Evolutionary conservation across 2,797 vertebrate genomes (phyloP).

Genomic region (Miopithecus talapoin): DNA sequence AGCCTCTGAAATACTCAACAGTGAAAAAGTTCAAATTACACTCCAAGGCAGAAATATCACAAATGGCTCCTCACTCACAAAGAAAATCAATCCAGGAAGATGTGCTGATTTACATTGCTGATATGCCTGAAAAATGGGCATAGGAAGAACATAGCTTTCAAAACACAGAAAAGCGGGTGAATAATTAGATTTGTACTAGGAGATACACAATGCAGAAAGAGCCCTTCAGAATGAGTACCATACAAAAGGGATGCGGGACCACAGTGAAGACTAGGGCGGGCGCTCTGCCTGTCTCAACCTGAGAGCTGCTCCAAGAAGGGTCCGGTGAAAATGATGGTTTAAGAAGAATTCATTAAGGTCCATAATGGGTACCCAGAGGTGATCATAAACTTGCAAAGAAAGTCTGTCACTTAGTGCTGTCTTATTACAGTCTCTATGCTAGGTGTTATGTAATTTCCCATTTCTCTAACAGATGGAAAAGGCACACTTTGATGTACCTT

Average conservation of each 20-base stretch:
- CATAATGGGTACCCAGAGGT: slow-evolving; percentile 59
- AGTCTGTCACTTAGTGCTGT: slow-evolving; percentile 44
- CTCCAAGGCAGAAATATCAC: slow-evolving; percentile 79
- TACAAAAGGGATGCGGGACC: slow-evolving; percentile 68
- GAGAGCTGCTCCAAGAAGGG: slow-evolving; percentile 28
- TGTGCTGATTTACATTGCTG: slow-evolving; percentile 84
- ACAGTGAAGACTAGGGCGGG: slow-evolving; percentile 61
- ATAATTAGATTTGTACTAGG: slow-evolving; percentile 73
- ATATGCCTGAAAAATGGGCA: slow-evolving; percentile 80
- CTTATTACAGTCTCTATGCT: background rate
- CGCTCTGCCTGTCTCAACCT: slow-evolving; percentile 58
- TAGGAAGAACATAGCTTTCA: slow-evolving; percentile 73
- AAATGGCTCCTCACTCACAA: slow-evolving; percentile 83
- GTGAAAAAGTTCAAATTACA: slow-evolving; percentile 84
- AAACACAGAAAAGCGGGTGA: slow-evolving; percentile 71
- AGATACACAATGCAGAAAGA: slow-evolving; percentile 77
- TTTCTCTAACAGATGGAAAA: slow-evolving; percentile 39
- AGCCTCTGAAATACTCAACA: slow-evolving; percentile 81
- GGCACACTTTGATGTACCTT: slow-evolving; percentile 29
- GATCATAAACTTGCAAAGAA: slow-evolving; percentile 63
- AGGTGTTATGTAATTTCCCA: slow-evolving; percentile 56
- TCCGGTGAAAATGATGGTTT: slow-evolving; percentile 45
- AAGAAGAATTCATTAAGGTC: slow-evolving; percentile 67
- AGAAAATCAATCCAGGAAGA: slow-evolving; percentile 85
- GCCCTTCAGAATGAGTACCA: slow-evolving; percentile 61